Evolutionary conservation across 2,888 invertebrate species (phyloP).

Genomic region (Dryomyza anilis): DNA sequence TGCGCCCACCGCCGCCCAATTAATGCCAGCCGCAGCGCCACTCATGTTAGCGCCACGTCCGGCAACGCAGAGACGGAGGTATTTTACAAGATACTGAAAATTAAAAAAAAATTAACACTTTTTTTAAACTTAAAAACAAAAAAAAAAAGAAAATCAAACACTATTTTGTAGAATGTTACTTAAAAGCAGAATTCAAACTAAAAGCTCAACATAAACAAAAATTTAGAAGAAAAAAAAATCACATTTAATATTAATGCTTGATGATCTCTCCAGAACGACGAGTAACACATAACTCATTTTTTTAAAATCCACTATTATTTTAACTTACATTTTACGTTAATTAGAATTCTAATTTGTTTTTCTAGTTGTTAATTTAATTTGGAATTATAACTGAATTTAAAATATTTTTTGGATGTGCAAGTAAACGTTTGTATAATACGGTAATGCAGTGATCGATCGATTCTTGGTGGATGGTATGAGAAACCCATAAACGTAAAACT

Average conservation of each 20-base stretch:
- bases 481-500: not conserved
- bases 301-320: not conserved
- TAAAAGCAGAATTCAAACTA: slow-evolving; percentile 58
- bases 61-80: slow-evolving; percentile 77
- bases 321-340: not conserved
- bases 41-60: slow-evolving; percentile 75
- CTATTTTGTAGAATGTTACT: slow-evolving; percentile 32
- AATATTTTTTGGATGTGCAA: slow-evolving; percentile 16
- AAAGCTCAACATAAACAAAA: too few relatives aligned
- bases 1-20: slow-evolving; percentile 48
- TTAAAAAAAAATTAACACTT: slow-evolving; percentile 30
- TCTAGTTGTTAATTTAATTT: too few relatives aligned
- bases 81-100: slow-evolving; percentile 54
- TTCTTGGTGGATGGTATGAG: slow-evolving; percentile 18
- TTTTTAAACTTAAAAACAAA: too few relatives aligned
- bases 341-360: not conserved
- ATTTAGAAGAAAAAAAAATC: too few relatives aligned
- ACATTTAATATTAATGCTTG: too few relatives aligned
- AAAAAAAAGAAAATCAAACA: slow-evolving; percentile 24
- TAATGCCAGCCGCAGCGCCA: slow-evolving; percentile 62
- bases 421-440: slow-evolving; percentile 27
- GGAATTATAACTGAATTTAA: too few relatives aligned
- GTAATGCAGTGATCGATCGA: slow-evolving; percentile 24
- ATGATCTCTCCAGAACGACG: too few relatives aligned
- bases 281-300: too few relatives aligned